phyloP scores from a whole-genome alignment of 2,888 invertebrate species.

The Lycia hirtaria region DNA sequence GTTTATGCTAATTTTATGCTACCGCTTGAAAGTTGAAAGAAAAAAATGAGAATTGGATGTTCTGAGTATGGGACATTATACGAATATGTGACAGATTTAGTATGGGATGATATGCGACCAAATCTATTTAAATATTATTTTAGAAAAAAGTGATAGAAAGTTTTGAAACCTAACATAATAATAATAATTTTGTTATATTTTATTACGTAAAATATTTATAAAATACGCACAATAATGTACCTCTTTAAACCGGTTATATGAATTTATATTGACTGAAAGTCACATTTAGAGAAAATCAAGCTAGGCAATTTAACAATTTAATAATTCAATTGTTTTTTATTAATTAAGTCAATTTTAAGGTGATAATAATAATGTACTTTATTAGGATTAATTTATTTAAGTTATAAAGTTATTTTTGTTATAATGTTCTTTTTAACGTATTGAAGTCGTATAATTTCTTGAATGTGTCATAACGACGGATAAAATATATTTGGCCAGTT shows the following conservation, averaged over 20 bases:
- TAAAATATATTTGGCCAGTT: neutral
- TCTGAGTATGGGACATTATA: no score
- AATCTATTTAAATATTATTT: no score
- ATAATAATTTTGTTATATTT: constrained; percentile 11
- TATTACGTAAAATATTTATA: constrained; percentile 1
- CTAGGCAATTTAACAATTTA: constrained; percentile 13
- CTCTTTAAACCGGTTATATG: constrained; percentile 6
- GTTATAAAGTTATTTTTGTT: constrained; percentile 43
- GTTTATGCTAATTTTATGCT: no score
- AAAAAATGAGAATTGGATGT: no score
- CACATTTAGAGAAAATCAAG: constrained; percentile 21
- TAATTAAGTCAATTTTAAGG: constrained; percentile 40
- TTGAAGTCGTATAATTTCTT: constrained; percentile 9
- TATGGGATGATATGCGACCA: no score
- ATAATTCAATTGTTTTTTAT: constrained; percentile 28
- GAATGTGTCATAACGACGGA: neutral
- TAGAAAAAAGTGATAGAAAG: neutral
- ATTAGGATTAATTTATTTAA: constrained; percentile 53
- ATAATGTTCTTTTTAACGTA: constrained; percentile 20
- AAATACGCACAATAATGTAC: constrained; percentile 28
- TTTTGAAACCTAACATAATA: neutral
- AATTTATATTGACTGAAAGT: constrained; percentile 28
- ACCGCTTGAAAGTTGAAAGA: no score
- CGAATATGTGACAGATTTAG: no score
- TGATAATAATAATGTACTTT: constrained; percentile 41